phyloP scores from a whole-genome alignment of 2,888 invertebrate species.

The Cremastobaeus sp. region DNA sequence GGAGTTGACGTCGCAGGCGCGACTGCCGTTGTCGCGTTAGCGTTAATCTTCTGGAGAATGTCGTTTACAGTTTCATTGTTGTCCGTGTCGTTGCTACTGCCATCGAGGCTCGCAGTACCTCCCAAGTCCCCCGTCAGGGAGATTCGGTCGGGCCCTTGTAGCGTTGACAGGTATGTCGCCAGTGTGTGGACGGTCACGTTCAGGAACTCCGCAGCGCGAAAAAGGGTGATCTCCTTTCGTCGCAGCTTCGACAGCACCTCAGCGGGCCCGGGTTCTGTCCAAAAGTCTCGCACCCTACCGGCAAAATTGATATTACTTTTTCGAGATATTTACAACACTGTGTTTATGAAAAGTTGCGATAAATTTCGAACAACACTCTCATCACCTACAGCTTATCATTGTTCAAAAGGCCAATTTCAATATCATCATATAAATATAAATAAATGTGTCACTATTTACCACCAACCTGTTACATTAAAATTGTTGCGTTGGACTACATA shows the following conservation, averaged over 20 bases:
- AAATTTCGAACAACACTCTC: too few species aligned
- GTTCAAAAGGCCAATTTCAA: too few species aligned
- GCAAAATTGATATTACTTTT: conserved; percentile 1
- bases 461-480: too few species aligned
- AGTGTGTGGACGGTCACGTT: conserved; percentile 87
- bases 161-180: conserved; percentile 84
- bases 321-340: not conserved
- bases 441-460: too few species aligned
- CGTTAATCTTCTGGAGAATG: conserved; percentile 78
- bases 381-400: too few species aligned
- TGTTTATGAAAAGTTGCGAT: too few species aligned
- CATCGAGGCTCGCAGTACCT: conserved; percentile 70
- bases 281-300: conserved; percentile 84
- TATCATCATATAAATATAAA: too few species aligned
- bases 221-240: conserved; percentile 85
- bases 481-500: too few species aligned
- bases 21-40: conserved; percentile 67
- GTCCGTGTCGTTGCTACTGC: conserved; percentile 78
- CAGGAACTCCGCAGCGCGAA: conserved; percentile 86
- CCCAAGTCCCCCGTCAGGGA: conserved; percentile 78
- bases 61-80: conserved; percentile 79
- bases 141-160: conserved; percentile 80
- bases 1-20: conserved; percentile 74
- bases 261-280: conserved; percentile 88
- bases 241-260: conserved; percentile 86